Percentiles rank a stretch among this genome's conserved stretches.
Conservation (phyloP, 2,888 invertebrate species). For the Halictus quadricinctus region DNA sequence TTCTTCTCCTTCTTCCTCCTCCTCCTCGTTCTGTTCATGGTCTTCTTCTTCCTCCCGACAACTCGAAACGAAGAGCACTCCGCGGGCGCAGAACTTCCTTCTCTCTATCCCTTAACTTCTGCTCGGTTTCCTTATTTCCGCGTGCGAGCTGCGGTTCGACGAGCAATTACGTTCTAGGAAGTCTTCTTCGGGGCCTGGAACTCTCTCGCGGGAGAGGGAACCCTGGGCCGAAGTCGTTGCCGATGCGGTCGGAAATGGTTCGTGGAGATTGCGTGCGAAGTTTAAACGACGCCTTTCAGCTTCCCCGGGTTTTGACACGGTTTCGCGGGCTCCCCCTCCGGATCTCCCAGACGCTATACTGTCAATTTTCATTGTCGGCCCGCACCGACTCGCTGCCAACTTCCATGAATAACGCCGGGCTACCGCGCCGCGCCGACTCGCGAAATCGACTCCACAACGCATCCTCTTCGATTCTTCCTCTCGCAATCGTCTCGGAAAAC, state of each 20-base stretch:
- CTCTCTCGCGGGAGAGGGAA: slow-evolving; percentile 40
- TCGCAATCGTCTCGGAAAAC: background rate
- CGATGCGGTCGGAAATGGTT: slow-evolving; percentile 45
- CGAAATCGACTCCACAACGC: background rate
- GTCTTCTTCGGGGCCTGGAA: slow-evolving; percentile 38
- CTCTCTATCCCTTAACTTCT: slow-evolving; percentile 51
- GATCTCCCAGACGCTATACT: slow-evolving; percentile 11
- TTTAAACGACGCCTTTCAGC: slow-evolving; percentile 35
- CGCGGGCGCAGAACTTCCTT: slow-evolving; percentile 47
- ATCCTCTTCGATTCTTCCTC: background rate
- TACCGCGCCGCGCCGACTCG: background rate
- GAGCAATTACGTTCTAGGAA: slow-evolving; percentile 66
- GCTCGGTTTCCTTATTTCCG: slow-evolving; percentile 68
- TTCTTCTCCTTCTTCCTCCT: slow-evolving; percentile 42
- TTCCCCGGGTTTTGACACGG: slow-evolving; percentile 31
- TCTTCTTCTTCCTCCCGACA: slow-evolving; percentile 44
- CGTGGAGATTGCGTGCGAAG: slow-evolving; percentile 38
- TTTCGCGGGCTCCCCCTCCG: slow-evolving; percentile 13
- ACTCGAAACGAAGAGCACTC: slow-evolving; percentile 58
- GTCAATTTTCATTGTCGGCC: slow-evolving; percentile 17
- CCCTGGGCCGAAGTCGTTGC: slow-evolving; percentile 30
- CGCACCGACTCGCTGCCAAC: slow-evolving; percentile 1
- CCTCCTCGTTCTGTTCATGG: slow-evolving; percentile 39
- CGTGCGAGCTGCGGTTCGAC: slow-evolving; percentile 68
- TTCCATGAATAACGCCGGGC: background rate